Percentiles rank a stretch among this genome's conserved stretches.
Evolutionary conservation across 2,888 invertebrate species (phyloP).

Genomic region (Lucinisca nassula): DNA sequence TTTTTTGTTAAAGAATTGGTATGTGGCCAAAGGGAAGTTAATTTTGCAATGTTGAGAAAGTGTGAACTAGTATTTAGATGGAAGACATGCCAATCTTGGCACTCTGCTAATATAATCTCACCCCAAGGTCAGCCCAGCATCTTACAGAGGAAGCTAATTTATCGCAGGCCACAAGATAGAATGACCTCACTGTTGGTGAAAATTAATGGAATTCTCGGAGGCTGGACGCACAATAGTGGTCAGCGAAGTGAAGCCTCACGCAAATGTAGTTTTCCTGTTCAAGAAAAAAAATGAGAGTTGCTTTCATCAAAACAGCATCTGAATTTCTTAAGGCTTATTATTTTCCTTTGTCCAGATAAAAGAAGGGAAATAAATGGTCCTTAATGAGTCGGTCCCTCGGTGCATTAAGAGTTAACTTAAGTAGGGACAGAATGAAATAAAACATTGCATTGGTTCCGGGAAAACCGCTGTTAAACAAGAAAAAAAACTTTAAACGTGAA

Average conservation of each 20-base stretch:
- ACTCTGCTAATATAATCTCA: constrained; percentile 43
- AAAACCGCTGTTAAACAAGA: no score
- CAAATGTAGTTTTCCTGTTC: constrained; percentile 72
- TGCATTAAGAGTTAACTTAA: not conserved
- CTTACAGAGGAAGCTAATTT: constrained; percentile 64
- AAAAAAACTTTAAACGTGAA: no score
- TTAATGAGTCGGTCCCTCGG: not conserved
- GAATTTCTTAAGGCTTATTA: not conserved
- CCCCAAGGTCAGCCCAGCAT: constrained; percentile 33
- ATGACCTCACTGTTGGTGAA: constrained; percentile 48
- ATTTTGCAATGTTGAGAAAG: not conserved
- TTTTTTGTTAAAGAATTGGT: no score
- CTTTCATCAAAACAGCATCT: not conserved
- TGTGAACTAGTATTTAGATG: no score
- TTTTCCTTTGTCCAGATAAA: not conserved
- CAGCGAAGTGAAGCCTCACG: constrained; percentile 52
- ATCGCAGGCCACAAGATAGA: constrained; percentile 41
- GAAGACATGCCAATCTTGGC: constrained; percentile 5
- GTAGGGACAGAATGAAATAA: no score
- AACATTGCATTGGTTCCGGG: no score
- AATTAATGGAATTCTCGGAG: constrained; percentile 70
- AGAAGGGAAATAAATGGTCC: not conserved
- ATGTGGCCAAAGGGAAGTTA: not conserved
- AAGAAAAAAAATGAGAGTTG: constrained; percentile 9
- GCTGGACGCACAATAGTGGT: constrained; percentile 42